Percentiles rank a stretch among this genome's conserved stretches.
Conservation (phyloP, 2,888 invertebrate species). For the Nysson spinosus region DNA sequence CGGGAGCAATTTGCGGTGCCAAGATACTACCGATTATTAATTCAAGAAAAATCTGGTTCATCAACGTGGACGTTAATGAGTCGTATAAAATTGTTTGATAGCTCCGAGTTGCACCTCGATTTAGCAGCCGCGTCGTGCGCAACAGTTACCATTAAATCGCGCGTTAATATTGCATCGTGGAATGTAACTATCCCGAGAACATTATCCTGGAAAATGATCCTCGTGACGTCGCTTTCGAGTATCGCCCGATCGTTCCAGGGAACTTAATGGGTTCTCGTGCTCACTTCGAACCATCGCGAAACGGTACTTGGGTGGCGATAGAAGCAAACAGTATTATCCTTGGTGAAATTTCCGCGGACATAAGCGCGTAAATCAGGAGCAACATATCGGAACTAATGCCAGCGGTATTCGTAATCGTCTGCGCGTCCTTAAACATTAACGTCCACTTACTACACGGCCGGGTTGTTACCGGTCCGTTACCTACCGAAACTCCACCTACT, state of each 20-base stretch:
- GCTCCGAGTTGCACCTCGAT: constrained; percentile 22
- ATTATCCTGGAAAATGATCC: too few species aligned
- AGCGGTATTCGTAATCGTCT: constrained; percentile 16
- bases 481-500: constrained; percentile 36
- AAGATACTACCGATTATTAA: background rate
- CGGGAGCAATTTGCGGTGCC: background rate
- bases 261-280: too few species aligned
- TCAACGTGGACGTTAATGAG: background rate
- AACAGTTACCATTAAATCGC: constrained; percentile 17
- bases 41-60: background rate
- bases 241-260: too few species aligned
- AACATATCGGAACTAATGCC: background rate
- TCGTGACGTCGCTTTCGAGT: background rate
- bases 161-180: constrained; percentile 16
- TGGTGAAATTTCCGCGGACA: too few species aligned
- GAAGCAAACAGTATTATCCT: too few species aligned
- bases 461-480: constrained; percentile 35
- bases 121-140: background rate
- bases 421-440: constrained; percentile 30
- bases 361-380: background rate
- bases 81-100: background rate
- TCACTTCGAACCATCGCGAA: too few species aligned
- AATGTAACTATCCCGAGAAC: background rate
- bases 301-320: too few species aligned
- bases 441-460: constrained; percentile 7